Conservation (phyloP, 2,888 invertebrate species). For the Bimastos eiseni region DNA sequence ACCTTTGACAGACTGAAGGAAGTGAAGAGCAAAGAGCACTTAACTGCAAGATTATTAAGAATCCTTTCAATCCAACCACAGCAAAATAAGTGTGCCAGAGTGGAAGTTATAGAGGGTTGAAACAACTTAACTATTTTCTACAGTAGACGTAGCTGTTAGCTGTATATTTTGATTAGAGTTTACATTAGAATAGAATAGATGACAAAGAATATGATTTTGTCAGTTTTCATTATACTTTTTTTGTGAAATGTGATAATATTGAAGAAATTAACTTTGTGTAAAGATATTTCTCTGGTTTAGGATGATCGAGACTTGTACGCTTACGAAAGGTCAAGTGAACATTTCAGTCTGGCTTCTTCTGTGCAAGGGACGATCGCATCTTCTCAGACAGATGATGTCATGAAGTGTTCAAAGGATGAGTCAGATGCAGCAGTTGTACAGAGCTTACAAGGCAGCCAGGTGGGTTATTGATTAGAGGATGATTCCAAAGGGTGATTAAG, state of each 20-base stretch:
- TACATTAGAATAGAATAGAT: not conserved
- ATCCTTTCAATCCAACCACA: too few relatives aligned
- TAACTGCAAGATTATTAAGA: too few relatives aligned
- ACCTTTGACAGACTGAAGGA: too few relatives aligned
- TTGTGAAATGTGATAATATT: not conserved
- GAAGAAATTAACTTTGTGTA: not conserved
- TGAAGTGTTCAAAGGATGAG: slow-evolving; percentile 28
- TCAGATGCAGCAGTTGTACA: not conserved
- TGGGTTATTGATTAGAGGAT: not conserved
- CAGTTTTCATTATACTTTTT: too few relatives aligned
- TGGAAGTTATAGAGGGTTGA: too few relatives aligned
- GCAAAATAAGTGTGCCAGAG: too few relatives aligned
- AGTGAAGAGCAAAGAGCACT: too few relatives aligned
- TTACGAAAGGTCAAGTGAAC: not conserved
- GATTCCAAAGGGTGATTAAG: too few relatives aligned
- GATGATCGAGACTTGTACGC: slow-evolving; percentile 3
- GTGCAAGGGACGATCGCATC: slow-evolving; percentile 15
- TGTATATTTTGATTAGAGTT: not conserved
- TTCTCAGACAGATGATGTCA: not conserved
- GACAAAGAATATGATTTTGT: not conserved
- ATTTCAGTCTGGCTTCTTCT: slow-evolving; percentile 1
- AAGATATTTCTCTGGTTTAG: not conserved
- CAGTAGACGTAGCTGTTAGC: too few relatives aligned
- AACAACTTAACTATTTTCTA: too few relatives aligned
- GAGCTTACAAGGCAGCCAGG: not conserved